Evolutionary conservation across 2,113 vertebrate genomes (phyloP), one percentile per base, ranked within the genome.

Genomic region (Sander lucioperca): DNA sequence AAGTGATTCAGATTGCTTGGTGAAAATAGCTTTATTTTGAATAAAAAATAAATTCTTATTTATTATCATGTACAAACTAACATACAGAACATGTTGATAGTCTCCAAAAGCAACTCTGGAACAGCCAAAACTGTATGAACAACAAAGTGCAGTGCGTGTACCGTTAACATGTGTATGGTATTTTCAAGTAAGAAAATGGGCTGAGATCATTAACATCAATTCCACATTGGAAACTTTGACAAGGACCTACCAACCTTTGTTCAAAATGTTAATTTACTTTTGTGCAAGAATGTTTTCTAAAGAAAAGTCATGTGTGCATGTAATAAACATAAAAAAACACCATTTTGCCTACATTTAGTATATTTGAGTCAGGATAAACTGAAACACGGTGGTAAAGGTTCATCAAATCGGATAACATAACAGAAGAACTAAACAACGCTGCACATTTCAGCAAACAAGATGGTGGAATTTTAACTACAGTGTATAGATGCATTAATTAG

Each of bases 1-100:
- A 69, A 69, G 47, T 74, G 4, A 80, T 50, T 21, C 51, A 30
- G 62, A 65, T 78, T 1, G 59, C 70, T 88, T 82, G 27, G 78
- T 91, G 88, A 93, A 93, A 93, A 92, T 90, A 90, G 50, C 27
- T 92, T 93, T 89, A 87, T 57, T 82, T 76, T 61, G 36, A 77
- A 51, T 80, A 85, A 81, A 72, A 84, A 85, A 83, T 6, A 54
- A 43, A 36, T 74, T 50, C 72, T 59, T 47, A 59, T 82, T 84
- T 69, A 56, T 68, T 66, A 79, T 66, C 77, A 56, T 86, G 81
- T 83, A 67, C 71, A 80, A 80, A 86, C 59, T 51, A 86, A 88
- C 81, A 86, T 76, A 83, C 74, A 85, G 75, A 89, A 87, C 85
- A 91, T 87, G 80, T 69, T 74, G 67, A 85, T 80, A 58, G 73